Conservation (phyloP, 1,140 invertebrate genomes). For the Drosophila nannoptera region DNA sequence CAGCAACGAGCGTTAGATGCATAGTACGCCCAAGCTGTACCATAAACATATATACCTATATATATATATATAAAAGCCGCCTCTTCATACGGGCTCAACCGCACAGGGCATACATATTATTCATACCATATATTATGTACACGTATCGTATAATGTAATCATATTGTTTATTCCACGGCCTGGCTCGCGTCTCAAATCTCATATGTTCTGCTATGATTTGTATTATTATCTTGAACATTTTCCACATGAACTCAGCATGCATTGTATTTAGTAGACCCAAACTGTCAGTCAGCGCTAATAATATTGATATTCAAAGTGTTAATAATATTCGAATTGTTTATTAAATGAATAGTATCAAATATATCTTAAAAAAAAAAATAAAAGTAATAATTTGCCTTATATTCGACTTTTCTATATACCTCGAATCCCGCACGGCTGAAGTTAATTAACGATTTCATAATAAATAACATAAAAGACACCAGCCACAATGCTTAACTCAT, state of each 20-base stretch:
- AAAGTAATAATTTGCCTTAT: neutral
- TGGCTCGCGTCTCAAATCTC: conserved; percentile 63
- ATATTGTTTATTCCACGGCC: conserved; percentile 60
- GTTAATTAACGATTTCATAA: conserved; percentile 10
- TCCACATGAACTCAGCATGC: conserved; percentile 10
- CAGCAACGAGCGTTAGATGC: conserved; percentile 37
- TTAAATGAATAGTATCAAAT: conserved; percentile 74
- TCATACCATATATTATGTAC: conserved; percentile 69
- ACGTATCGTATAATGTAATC: conserved; percentile 53
- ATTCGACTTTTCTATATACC: neutral
- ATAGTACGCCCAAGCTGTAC: neutral
- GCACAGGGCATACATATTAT: conserved; percentile 31
- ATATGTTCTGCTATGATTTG: conserved; percentile 57
- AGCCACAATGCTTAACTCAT: too few relatives aligned
- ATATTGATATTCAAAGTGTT: conserved; percentile 75
- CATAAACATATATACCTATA: conserved; percentile 5
- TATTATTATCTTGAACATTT: conserved; percentile 67
- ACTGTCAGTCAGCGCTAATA: conserved; percentile 67
- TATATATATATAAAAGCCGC: neutral
- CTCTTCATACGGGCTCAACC: conserved; percentile 6
- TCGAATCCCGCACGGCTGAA: neutral
- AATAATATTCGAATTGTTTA: conserved; percentile 77
- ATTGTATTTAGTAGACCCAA: conserved; percentile 66
- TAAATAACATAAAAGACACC: conserved; percentile 14
- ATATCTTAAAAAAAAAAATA: conserved; percentile 44